Evolutionary conservation across 2,888 invertebrate genomes (phyloP).

Genomic region (Pardosa pseudoannulata): DNA sequence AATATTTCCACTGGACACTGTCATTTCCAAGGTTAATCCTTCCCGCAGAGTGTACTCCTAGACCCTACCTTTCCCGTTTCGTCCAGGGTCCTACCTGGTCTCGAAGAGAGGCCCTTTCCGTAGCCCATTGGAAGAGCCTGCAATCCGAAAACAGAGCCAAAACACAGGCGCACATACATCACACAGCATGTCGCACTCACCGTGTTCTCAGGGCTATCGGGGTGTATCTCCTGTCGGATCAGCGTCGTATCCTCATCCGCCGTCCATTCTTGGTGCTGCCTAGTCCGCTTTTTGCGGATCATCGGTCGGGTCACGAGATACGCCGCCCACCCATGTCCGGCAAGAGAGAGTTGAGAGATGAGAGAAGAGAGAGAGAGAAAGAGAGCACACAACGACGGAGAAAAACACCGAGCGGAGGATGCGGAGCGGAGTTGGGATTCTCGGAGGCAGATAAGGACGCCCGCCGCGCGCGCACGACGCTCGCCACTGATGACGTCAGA

Average conservation of each 20-base stretch:
- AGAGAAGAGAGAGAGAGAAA: background rate
- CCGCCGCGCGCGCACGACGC: background rate
- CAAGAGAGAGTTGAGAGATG: too few species aligned
- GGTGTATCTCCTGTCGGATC: background rate
- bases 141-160: too few species aligned
- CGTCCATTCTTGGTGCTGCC: constrained; percentile 38
- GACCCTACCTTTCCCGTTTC: too few species aligned
- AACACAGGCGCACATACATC: too few species aligned
- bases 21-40: too few species aligned
- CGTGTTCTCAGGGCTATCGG: constrained; percentile 6
- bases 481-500: constrained; percentile 18
- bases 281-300: constrained; percentile 51
- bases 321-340: background rate
- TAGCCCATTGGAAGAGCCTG: too few species aligned
- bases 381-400: background rate
- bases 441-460: background rate
- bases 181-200: too few species aligned
- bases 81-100: too few species aligned
- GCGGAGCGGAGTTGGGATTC: background rate
- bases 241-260: constrained; percentile 37
- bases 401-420: background rate
- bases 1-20: too few species aligned
- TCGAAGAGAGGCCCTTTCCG: too few species aligned
- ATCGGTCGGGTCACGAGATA: constrained; percentile 11
- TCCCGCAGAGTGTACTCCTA: too few species aligned